Percentiles rank a stretch among this genome's conserved stretches.
Evolutionary conservation across 2,113 vertebrate genomes (phyloP).

Genomic region (Agapornis roseicollis): DNA sequence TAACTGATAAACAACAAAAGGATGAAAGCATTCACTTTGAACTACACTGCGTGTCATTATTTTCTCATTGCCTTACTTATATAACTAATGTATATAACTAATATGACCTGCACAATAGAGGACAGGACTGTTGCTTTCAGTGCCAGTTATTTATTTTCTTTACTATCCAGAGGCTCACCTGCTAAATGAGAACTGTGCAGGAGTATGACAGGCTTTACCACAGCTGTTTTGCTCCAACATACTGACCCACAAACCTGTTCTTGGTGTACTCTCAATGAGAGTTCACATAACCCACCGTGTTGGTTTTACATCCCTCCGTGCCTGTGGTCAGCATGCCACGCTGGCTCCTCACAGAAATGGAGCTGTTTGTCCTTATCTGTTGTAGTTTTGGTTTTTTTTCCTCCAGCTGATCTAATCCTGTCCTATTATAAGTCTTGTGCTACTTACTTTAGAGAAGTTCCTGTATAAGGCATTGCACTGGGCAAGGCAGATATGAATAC

Average conservation of each 20-base stretch:
- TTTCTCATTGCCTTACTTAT: slow-evolving; percentile 15
- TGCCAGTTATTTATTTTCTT: not conserved
- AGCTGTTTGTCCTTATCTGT: not conserved
- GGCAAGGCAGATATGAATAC: not conserved
- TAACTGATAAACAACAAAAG: slow-evolving; percentile 61
- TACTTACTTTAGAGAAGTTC: not conserved
- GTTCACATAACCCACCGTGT: not conserved
- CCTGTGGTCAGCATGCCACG: fast-evolving
- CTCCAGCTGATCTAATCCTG: not conserved
- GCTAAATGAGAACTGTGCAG: not conserved
- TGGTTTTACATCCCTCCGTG: fast-evolving
- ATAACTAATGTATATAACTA: not conserved
- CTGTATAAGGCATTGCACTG: fast-evolving
- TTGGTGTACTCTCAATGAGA: not conserved
- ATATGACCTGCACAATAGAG: not conserved
- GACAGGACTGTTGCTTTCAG: not conserved
- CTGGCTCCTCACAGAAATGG: not conserved
- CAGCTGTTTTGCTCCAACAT: not conserved
- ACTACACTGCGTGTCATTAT: slow-evolving; percentile 25
- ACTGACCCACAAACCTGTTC: not conserved
- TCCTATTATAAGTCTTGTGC: not conserved
- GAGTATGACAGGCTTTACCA: not conserved
- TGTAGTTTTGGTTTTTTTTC: fast-evolving
- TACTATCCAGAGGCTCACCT: not conserved
- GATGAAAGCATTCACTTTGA: slow-evolving; percentile 49